phyloP scores from a whole-genome alignment of 2,113 vertebrate species.

The Pandion haliaetus region DNA sequence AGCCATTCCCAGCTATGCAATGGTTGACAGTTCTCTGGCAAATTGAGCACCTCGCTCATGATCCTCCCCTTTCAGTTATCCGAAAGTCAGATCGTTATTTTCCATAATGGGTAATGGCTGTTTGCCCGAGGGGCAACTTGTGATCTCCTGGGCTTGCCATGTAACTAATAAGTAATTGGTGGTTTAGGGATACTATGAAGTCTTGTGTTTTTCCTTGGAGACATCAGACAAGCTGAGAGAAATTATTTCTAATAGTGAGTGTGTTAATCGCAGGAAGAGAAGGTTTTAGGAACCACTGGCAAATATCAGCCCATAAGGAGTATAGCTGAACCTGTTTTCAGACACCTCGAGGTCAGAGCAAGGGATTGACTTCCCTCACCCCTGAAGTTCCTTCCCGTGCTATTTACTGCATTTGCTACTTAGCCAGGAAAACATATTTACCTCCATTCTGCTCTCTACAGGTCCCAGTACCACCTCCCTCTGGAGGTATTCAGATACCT shows the following conservation, averaged over 20 bases:
- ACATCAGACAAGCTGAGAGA: not conserved
- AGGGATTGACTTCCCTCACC: not conserved
- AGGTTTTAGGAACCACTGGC: not conserved
- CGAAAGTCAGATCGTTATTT: slow-evolving; percentile 18
- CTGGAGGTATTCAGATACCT: not conserved
- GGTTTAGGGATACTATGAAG: not conserved
- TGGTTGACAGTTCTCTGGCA: not conserved
- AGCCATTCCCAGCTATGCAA: not conserved
- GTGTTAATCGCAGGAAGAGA: not conserved
- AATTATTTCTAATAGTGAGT: not conserved
- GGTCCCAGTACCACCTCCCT: not conserved
- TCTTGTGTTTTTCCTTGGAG: not conserved
- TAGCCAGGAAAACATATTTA: not conserved
- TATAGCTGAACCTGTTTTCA: not conserved
- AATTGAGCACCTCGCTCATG: not conserved
- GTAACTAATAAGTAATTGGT: slow-evolving; percentile 35
- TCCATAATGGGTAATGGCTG: not conserved
- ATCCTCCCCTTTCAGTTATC: slow-evolving; percentile 19
- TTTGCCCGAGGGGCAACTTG: not conserved
- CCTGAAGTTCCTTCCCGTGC: not conserved
- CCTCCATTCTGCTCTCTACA: not conserved
- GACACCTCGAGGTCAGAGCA: rapidly evolving
- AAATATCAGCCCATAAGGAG: not conserved
- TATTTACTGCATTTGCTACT: not conserved
- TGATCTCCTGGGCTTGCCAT: slow-evolving; percentile 6